Evolutionary conservation across 2,797 vertebrate genomes (phyloP).

Genomic region (Gouania willdenowi): DNA sequence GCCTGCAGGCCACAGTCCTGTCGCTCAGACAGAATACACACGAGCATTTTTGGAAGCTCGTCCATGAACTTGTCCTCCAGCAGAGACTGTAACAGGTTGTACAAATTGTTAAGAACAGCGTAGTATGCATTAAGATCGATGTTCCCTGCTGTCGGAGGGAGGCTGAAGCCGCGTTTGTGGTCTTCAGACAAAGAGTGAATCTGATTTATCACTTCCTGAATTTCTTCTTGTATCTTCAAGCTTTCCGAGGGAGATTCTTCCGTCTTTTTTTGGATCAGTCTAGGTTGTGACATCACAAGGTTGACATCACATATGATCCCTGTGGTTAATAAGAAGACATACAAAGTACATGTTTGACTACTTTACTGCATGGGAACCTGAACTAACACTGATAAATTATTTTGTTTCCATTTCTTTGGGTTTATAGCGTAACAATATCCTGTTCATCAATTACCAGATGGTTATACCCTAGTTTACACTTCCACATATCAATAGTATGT

Average conservation of each 20-base stretch:
- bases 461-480: no score
- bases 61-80: conserved; percentile 47
- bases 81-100: conserved; percentile 39
- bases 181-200: conserved; percentile 47
- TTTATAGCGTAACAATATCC: no score
- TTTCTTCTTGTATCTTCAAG: conserved; percentile 39
- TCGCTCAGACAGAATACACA: conserved; percentile 69
- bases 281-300: conserved; percentile 26
- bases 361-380: no score
- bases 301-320: conserved; percentile 36
- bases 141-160: not conserved
- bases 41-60: conserved; percentile 56
- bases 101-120: conserved; percentile 40
- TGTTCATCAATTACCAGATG: no score
- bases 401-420: no score
- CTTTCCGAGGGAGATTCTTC: not conserved
- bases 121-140: conserved; percentile 45
- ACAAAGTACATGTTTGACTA: no score
- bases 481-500: no score
- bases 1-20: conserved; percentile 67
- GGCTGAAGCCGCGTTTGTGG: not conserved
- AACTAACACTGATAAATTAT: no score
- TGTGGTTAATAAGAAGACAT: conserved; percentile 6
- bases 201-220: conserved; percentile 48
- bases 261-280: conserved; percentile 7